Conservation (phyloP, 1,140 invertebrate species). For the Sinella curviseta region DNA sequence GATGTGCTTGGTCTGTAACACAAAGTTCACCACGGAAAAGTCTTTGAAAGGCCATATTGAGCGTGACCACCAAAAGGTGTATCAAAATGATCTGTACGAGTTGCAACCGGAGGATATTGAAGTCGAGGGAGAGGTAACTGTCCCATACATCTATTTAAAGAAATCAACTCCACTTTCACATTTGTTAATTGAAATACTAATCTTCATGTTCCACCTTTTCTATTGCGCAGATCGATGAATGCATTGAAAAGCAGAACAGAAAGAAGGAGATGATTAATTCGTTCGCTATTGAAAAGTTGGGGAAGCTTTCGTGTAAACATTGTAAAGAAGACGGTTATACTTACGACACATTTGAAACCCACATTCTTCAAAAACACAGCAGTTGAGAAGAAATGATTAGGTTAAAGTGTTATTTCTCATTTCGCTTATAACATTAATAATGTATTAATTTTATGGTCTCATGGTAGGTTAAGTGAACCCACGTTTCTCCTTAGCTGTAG, state of each 20-base stretch:
- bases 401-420: neutral
- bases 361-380: constrained; percentile 17
- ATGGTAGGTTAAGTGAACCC: too few relatives aligned
- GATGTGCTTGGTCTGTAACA: constrained; percentile 32
- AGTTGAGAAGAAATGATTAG: neutral
- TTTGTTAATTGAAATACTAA: neutral
- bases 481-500: too few relatives aligned
- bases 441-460: constrained; percentile 12
- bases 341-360: constrained; percentile 7
- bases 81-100: constrained; percentile 12
- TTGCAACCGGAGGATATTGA: constrained; percentile 21
- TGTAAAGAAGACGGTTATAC: constrained; percentile 3
- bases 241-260: constrained; percentile 3
- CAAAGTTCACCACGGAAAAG: constrained; percentile 30
- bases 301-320: neutral
- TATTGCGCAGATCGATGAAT: constrained; percentile 28
- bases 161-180: neutral
- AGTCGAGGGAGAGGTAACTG: constrained; percentile 27
- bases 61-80: constrained; percentile 29
- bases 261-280: constrained; percentile 7
- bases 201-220: neutral
- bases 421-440: neutral
- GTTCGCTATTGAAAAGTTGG: neutral
- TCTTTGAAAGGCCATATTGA: constrained; percentile 42
- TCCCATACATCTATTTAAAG: neutral